Conservation (phyloP, 2,113 vertebrate species). For the Madoqua kirkii region DNA sequence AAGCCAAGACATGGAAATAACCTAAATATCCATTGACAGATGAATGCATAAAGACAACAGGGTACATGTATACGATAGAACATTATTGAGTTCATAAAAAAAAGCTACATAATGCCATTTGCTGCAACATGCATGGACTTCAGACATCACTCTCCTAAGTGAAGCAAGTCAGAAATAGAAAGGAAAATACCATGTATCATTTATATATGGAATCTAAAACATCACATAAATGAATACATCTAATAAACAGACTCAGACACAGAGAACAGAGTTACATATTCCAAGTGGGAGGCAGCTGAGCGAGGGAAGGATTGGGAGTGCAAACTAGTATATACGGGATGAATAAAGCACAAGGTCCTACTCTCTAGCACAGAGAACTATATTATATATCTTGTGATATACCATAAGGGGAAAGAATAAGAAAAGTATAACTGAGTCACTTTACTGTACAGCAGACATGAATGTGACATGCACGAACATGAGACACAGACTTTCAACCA, state of each 20-base stretch:
- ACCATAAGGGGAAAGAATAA: neutral
- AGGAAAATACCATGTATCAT: neutral
- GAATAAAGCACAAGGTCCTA: neutral
- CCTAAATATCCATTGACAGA: neutral
- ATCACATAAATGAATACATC: neutral
- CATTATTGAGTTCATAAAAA: neutral
- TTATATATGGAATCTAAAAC: neutral
- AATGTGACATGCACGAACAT: neutral
- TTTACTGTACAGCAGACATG: neutral
- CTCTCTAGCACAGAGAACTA: neutral
- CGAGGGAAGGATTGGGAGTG: neutral
- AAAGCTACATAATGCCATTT: neutral
- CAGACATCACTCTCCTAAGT: neutral
- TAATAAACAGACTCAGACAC: neutral
- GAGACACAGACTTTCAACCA: neutral
- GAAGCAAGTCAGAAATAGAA: neutral
- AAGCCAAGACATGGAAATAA: neutral
- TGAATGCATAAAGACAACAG: neutral
- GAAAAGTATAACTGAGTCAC: neutral
- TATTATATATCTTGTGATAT: neutral
- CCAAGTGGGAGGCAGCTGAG: neutral
- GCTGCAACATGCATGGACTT: neutral
- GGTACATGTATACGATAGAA: neutral
- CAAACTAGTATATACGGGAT: neutral
- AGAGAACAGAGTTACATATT: neutral